phyloP scores from a whole-genome alignment of 1,140 invertebrate species.

The Saxidomus purpurata region DNA sequence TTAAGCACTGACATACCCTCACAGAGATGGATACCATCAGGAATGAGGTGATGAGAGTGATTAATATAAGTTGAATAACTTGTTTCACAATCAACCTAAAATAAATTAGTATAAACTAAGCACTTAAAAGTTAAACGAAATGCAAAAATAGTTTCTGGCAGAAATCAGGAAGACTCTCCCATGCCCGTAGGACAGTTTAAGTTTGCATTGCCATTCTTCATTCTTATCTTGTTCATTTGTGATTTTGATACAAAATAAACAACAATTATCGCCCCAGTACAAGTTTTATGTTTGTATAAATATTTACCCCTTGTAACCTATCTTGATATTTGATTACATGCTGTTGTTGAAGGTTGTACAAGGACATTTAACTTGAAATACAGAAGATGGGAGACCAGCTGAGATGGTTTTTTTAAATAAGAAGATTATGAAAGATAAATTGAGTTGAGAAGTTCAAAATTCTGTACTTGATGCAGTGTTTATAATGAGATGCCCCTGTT shows the following conservation, averaged over 20 bases:
- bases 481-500: too few species aligned
- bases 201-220: background rate
- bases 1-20: too few species aligned
- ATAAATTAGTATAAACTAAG: too few species aligned
- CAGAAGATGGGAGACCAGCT: background rate
- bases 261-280: constrained; percentile 20
- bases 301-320: constrained; percentile 20
- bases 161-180: too few species aligned
- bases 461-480: background rate
- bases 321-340: constrained; percentile 6
- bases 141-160: too few species aligned
- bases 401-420: background rate
- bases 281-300: constrained; percentile 32
- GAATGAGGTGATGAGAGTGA: too few species aligned
- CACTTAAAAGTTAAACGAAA: too few species aligned
- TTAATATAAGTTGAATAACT: too few species aligned
- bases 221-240: background rate
- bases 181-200: background rate
- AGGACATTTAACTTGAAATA: constrained; percentile 22
- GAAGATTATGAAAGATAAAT: constrained; percentile 6
- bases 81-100: too few species aligned
- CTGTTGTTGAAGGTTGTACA: background rate
- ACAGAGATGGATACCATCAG: too few species aligned
- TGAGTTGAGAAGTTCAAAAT: constrained; percentile 16
- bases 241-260: constrained; percentile 27